phyloP scores from a whole-genome alignment of 1,140 invertebrate genomes.

The Drosophila tsacasi region DNA sequence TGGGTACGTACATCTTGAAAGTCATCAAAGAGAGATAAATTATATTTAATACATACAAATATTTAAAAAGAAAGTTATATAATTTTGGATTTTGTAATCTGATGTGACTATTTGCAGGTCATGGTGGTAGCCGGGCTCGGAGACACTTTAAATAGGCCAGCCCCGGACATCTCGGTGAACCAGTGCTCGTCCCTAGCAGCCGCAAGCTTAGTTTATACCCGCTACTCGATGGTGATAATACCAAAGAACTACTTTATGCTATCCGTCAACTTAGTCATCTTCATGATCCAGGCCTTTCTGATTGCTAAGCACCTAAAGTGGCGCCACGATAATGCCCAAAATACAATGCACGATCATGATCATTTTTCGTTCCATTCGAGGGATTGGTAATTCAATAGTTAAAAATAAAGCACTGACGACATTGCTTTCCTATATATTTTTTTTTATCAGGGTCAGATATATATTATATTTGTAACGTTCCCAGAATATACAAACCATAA shows the following conservation, averaged over 20 bases:
- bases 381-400: conserved; percentile 16
- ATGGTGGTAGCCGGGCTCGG: conserved; percentile 58
- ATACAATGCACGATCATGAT: conserved; percentile 4
- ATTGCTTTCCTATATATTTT: too few relatives aligned
- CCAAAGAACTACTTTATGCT: conserved; percentile 65
- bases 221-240: conserved; percentile 62
- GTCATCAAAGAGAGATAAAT: neutral
- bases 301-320: conserved; percentile 45
- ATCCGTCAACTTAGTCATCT: conserved; percentile 48
- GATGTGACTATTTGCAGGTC: neutral
- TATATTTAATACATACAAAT: too few relatives aligned
- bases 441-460: neutral
- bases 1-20: conserved; percentile 47
- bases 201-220: conserved; percentile 59
- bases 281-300: conserved; percentile 42
- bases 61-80: too few relatives aligned
- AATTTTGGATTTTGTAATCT: neutral
- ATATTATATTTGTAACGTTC: neutral
- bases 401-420: neutral
- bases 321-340: conserved; percentile 13
- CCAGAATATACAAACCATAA: neutral
- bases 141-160: conserved; percentile 46
- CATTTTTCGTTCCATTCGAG: neutral
- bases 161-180: conserved; percentile 53
- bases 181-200: conserved; percentile 35